Percentiles rank a stretch among this genome's conserved stretches.
Evolutionary conservation across 2,113 vertebrate genomes (phyloP).

Genomic region (Larimichthys polyactis): DNA sequence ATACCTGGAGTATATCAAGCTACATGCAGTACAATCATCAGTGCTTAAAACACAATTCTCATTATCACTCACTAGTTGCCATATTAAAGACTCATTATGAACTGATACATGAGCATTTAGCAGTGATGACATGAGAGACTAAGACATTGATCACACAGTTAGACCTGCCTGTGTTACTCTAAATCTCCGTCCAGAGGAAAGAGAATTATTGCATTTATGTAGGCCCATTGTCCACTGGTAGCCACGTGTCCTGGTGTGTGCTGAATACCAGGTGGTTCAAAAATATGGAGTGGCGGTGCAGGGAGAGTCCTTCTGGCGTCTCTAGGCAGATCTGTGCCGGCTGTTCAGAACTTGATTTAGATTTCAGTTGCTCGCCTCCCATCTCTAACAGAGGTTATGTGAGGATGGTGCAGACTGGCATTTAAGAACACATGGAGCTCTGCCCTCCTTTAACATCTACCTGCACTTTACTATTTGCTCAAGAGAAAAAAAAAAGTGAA

Average conservation of each 20-base stretch:
- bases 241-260: not conserved
- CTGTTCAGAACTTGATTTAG: slow-evolving; percentile 19
- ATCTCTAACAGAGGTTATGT: slow-evolving; percentile 26
- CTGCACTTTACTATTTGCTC: slow-evolving; percentile 1
- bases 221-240: not conserved
- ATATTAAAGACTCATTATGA: not conserved
- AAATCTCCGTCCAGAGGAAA: not conserved
- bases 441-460: slow-evolving; percentile 24
- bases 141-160: not conserved
- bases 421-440: not conserved
- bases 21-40: not conserved
- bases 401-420: slow-evolving; percentile 14
- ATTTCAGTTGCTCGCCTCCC: slow-evolving; percentile 11
- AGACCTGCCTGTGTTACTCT: not conserved
- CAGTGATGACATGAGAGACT: not conserved
- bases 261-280: not conserved
- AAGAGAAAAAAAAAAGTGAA: slow-evolving; percentile 3
- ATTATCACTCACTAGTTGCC: not conserved
- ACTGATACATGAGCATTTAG: not conserved
- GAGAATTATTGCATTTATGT: slow-evolving; percentile 2
- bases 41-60: not conserved
- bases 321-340: slow-evolving; percentile 1
- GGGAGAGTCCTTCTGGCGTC: not conserved
- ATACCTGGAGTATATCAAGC: not conserved
- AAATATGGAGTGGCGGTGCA: not conserved